phyloP scores from a whole-genome alignment of 1,140 invertebrate genomes.

The Argopecten irradians region DNA sequence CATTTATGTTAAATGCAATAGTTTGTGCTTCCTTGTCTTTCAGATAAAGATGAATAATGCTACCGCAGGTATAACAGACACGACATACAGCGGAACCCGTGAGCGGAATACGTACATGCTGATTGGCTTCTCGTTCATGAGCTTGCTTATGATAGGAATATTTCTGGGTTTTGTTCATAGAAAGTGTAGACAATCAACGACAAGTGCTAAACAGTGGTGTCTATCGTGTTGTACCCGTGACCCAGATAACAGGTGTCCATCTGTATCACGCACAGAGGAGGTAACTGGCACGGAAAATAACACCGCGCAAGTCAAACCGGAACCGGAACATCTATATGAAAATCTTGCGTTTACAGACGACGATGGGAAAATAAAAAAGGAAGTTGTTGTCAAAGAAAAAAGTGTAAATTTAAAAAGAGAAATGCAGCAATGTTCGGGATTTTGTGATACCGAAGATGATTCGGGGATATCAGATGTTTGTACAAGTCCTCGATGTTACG shows the following conservation, averaged over 20 bases:
- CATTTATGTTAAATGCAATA: too few relatives aligned
- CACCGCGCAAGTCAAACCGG: background rate
- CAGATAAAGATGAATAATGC: slow-evolving; percentile 11
- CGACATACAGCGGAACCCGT: background rate
- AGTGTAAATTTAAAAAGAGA: background rate
- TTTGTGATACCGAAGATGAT: background rate
- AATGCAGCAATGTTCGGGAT: background rate
- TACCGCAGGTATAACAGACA: background rate
- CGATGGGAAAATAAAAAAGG: slow-evolving; percentile 7
- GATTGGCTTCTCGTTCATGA: background rate
- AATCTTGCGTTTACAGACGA: slow-evolving; percentile 1
- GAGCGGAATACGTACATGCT: background rate
- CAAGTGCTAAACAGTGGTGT: slow-evolving; percentile 1
- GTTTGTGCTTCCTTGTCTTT: background rate
- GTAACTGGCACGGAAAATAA: background rate
- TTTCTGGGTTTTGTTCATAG: background rate
- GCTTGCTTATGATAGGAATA: background rate
- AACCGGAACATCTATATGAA: slow-evolving; percentile 9
- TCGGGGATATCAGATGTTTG: background rate
- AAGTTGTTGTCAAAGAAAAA: background rate
- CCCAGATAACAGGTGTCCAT: background rate
- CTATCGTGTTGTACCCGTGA: background rate
- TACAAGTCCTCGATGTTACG: background rate
- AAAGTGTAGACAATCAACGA: background rate
- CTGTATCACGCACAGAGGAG: background rate